Evolutionary conservation across 2,888 invertebrate genomes (phyloP).

Genomic region (Dasypogon diadema): DNA sequence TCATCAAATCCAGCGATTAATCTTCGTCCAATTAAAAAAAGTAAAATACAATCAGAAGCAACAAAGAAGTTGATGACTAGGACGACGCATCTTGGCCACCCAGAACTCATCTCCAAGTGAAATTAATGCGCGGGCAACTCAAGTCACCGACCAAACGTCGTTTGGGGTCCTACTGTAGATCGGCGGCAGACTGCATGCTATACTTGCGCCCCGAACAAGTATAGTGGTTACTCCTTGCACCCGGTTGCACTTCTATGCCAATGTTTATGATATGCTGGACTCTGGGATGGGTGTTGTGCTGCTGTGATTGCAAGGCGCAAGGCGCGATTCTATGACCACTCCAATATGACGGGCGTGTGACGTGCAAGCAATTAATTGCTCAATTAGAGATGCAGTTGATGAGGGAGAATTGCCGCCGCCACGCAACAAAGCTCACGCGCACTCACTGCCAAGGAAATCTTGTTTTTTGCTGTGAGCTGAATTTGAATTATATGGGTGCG

Average conservation of each 20-base stretch:
- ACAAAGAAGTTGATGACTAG: constrained; percentile 2
- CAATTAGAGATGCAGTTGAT: constrained; percentile 47
- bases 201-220: not conserved
- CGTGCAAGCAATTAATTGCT: constrained; percentile 46
- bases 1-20: constrained; percentile 28
- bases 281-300: not conserved
- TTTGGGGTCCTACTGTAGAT: not conserved
- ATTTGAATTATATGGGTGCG: constrained; percentile 19
- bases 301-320: constrained; percentile 13
- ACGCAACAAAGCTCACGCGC: not conserved
- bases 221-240: too few species aligned
- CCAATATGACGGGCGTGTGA: constrained; percentile 24
- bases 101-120: constrained; percentile 17
- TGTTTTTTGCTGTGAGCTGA: constrained; percentile 3
- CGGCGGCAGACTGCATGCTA: not conserved
- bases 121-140: constrained; percentile 25
- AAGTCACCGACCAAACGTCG: not conserved
- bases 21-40: constrained; percentile 35
- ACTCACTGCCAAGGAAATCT: constrained; percentile 28
- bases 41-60: not conserved
- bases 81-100: constrained; percentile 5
- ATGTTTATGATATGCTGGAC: too few species aligned
- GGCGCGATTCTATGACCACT: not conserved
- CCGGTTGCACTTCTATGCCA: not conserved
- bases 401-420: constrained; percentile 29